phyloP scores from a whole-genome alignment of 2,888 invertebrate species.

The Chironomus riparius region DNA sequence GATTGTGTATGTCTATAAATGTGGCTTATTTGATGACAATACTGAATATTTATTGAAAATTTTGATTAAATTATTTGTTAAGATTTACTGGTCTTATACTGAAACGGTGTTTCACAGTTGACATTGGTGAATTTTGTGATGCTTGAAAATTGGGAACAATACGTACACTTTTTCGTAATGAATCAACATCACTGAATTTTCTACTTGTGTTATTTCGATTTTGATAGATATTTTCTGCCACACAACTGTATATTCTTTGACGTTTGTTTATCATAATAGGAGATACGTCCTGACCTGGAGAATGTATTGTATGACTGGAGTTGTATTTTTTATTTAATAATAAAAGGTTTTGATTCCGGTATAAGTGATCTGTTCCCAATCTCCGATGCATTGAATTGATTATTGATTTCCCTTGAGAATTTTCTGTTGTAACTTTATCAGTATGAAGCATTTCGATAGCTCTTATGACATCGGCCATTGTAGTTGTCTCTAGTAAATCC shows the following conservation, averaged over 20 bases:
- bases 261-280: background rate
- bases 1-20: too few relatives aligned
- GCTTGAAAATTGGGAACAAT: conserved; percentile 33
- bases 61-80: background rate
- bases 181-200: background rate
- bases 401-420: background rate
- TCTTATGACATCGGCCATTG: conserved; percentile 70
- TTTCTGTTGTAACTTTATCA: conserved; percentile 35
- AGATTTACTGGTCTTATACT: conserved; percentile 36
- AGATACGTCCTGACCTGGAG: background rate
- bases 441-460: conserved; percentile 63
- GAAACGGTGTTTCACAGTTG: conserved; percentile 27
- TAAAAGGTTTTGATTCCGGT: conserved; percentile 36
- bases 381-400: conserved; percentile 38
- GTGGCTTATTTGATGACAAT: too few relatives aligned
- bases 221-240: conserved; percentile 2
- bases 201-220: background rate
- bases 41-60: too few relatives aligned
- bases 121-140: conserved; percentile 27
- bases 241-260: conserved; percentile 35
- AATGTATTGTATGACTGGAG: conserved; percentile 34
- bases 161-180: conserved; percentile 14
- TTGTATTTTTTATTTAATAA: conserved; percentile 33
- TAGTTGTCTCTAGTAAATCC: conserved; percentile 65
- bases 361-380: conserved; percentile 46